Evolutionary conservation across 2,113 vertebrate genomes (phyloP), one percentile per base, ranked within the genome.

Genomic region (Ascaphus truei): DNA sequence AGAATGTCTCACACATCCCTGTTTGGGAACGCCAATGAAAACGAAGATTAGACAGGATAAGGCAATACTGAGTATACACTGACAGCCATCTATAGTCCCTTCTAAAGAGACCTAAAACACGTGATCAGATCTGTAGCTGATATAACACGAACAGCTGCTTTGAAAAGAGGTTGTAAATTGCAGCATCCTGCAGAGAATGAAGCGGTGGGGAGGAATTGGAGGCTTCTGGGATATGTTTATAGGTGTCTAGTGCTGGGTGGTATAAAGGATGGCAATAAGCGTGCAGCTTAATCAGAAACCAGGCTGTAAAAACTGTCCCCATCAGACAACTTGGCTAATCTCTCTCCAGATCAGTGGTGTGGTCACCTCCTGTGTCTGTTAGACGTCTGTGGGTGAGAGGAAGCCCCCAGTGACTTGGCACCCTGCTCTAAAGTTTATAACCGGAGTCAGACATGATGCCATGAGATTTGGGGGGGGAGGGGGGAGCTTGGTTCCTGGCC

Each of bases 401-500:
- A 66, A 85, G 81, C 73, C 83, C 72, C 86, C 88, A 77, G 45
- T 68, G 66, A 60, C 26, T 59, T 47, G 57, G 62, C 48, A 20
- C 36, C 41, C 53, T 33, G 51, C 39, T 39, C 33, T 58, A 27
- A 41, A 55, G 22, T n/a, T 31, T 62, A 56, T 23, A 55, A 55
- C 48, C 48, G 45, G 9, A 18, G 2, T 13, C 34, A 61, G 57
- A 60, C 57, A 26, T 69, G 45, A 61, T 61, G 56, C 39, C 56
- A 69, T 61, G 29, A 68, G 7, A 61, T 52, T 43, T 27, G 45
- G 47, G 33, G n/a, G n/a, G n/a, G n/a, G n/a, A n/a, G n/a, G n/a
- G n/a, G n/a, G 64, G 39, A n/a, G 36, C 72, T 80, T 84, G 86
- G 84, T 78, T 59, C 57, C 7, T 57, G 30, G 84, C 83, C 80